Evolutionary conservation across 2,888 invertebrate genomes (phyloP).

Genomic region (Microplitis manilae): DNA sequence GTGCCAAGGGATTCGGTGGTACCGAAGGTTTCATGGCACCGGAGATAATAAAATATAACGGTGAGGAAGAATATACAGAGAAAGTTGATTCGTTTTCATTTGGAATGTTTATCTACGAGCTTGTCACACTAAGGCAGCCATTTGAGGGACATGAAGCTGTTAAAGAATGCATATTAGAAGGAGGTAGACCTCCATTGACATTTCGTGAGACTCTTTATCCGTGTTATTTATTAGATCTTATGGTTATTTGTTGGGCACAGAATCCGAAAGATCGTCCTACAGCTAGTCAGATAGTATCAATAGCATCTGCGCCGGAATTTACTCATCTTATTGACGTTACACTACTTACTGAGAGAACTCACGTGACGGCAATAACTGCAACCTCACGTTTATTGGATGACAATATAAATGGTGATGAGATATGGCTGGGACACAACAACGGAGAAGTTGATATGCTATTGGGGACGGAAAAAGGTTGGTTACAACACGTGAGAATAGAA

Average conservation of each 20-base stretch:
- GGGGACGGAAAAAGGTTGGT: slow-evolving; percentile 74
- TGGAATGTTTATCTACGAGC: slow-evolving; percentile 98
- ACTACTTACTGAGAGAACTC: slow-evolving; percentile 79
- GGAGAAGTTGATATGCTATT: slow-evolving; percentile 78
- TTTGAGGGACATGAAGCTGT: slow-evolving; percentile 98
- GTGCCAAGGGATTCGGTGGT: slow-evolving; percentile 97
- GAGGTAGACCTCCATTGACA: slow-evolving; percentile 91
- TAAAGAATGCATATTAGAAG: slow-evolving; percentile 96
- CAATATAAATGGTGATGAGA: slow-evolving; percentile 73
- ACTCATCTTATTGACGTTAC: slow-evolving; percentile 88
- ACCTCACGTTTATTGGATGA: slow-evolving; percentile 65
- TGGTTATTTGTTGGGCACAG: slow-evolving; percentile 97
- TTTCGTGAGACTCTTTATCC: slow-evolving; percentile 89
- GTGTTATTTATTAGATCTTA: slow-evolving; percentile 91
- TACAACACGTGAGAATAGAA: slow-evolving; percentile 75
- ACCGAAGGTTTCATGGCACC: slow-evolving; percentile 99
- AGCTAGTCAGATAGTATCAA: slow-evolving; percentile 94
- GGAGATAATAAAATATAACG: slow-evolving; percentile 97
- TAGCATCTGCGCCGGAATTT: slow-evolving; percentile 93
- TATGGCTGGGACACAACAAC: slow-evolving; percentile 83
- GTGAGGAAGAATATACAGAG: slow-evolving; percentile 98
- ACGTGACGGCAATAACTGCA: slow-evolving; percentile 76
- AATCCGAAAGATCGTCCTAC: slow-evolving; percentile 90
- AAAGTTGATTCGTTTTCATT: slow-evolving; percentile 99
- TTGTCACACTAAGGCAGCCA: slow-evolving; percentile 92